Evolutionary conservation across 1,140 invertebrate species (phyloP).

Genomic region (Drosophila sulfurigaster): DNA sequence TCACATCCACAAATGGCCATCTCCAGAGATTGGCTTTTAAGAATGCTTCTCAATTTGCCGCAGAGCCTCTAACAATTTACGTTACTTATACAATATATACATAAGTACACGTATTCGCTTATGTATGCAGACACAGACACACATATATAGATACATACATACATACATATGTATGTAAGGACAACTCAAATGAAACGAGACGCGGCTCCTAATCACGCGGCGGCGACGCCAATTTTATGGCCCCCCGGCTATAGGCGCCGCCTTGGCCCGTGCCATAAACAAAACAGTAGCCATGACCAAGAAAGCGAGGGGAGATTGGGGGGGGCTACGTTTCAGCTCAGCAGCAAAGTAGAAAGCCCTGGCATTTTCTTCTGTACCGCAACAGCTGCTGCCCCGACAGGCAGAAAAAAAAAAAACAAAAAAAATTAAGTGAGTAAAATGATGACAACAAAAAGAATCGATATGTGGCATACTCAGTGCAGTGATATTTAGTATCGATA

Average conservation of each 20-base stretch:
- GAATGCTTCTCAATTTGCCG: constrained; percentile 35
- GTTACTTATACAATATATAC: constrained; percentile 34
- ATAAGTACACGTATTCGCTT: constrained; percentile 15
- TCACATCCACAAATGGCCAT: constrained; percentile 48
- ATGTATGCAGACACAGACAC: constrained; percentile 1
- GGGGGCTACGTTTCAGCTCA: neutral
- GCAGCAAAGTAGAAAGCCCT: constrained; percentile 38
- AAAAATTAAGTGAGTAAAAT: constrained; percentile 2
- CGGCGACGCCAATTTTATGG: constrained; percentile 61
- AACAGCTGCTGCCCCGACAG: constrained; percentile 64
- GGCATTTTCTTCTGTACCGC: constrained; percentile 56
- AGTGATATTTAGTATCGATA: neutral
- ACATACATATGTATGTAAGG: constrained; percentile 37
- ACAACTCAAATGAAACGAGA: constrained; percentile 67
- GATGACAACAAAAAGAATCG: neutral
- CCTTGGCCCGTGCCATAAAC: constrained; percentile 58
- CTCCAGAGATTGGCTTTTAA: constrained; percentile 53
- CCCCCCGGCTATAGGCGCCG: constrained; percentile 39
- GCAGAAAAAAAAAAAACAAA: neutral
- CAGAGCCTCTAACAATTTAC: constrained; percentile 37
- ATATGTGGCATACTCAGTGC: neutral
- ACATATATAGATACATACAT: constrained; percentile 14
- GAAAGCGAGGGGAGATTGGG: neutral
- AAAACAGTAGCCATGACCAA: constrained; percentile 43
- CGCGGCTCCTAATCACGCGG: constrained; percentile 64